Conservation (phyloP, 2,113 vertebrate genomes). For the Salvelinus fontinalis region DNA sequence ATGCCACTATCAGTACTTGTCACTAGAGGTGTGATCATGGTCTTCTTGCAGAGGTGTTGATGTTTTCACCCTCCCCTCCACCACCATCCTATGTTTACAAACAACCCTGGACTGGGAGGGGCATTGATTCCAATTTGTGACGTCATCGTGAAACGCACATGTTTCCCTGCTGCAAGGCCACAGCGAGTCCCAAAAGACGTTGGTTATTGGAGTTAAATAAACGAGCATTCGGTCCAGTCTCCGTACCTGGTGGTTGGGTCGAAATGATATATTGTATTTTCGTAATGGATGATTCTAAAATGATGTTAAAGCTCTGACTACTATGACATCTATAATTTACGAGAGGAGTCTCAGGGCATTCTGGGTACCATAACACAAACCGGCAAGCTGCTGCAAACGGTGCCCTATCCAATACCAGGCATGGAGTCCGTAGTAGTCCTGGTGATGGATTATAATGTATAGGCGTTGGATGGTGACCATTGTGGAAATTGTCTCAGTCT, state of each 20-base stretch:
- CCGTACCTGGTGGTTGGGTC: not conserved
- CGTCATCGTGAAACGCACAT: slow-evolving; percentile 59
- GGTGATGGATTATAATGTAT: too few species aligned
- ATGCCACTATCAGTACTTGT: too few species aligned
- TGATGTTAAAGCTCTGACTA: not conserved
- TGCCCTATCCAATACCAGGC: slow-evolving; percentile 40
- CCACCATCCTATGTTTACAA: slow-evolving; percentile 70
- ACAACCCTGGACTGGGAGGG: slow-evolving; percentile 57
- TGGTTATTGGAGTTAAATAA: not conserved
- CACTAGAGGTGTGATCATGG: too few species aligned
- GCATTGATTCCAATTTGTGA: slow-evolving; percentile 25
- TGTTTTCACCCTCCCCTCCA: not conserved
- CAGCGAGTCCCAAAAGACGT: not conserved
- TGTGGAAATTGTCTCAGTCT: too few species aligned
- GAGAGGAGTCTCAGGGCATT: too few species aligned
- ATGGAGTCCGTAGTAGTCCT: slow-evolving; percentile 56
- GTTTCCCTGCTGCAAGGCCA: slow-evolving; percentile 23
- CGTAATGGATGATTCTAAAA: not conserved
- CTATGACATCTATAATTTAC: slow-evolving; percentile 32
- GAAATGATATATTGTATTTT: not conserved
- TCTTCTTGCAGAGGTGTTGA: not conserved
- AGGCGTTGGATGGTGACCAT: slow-evolving; percentile 1
- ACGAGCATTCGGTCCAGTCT: not conserved
- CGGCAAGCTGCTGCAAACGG: slow-evolving; percentile 59
- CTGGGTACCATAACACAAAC: too few species aligned